phyloP scores from a whole-genome alignment of 1,140 invertebrate species.

The Aphelenchoides avenae region DNA sequence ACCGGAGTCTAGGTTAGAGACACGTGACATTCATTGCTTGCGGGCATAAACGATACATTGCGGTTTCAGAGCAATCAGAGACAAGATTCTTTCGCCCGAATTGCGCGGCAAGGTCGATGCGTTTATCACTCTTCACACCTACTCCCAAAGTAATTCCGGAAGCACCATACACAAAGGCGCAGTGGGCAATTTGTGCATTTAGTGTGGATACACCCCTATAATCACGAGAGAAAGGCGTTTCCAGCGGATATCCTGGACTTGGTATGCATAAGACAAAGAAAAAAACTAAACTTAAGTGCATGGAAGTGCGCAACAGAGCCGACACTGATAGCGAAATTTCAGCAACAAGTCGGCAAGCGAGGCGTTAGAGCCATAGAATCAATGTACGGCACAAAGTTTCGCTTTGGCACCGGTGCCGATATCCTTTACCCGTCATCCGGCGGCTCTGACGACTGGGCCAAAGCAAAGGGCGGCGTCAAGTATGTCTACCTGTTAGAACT shows the following conservation, averaged over 20 bases:
- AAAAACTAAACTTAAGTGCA: conserved; percentile 1
- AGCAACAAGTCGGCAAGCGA: conserved; percentile 45
- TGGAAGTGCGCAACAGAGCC: too few species aligned
- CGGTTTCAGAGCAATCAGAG: conserved; percentile 51
- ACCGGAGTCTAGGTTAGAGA: too few species aligned
- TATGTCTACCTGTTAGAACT: conserved; percentile 62
- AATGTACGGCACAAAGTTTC: conserved; percentile 54
- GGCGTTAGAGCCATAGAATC: conserved; percentile 53
- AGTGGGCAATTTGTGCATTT: conserved; percentile 11
- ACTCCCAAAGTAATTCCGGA: conserved; percentile 55
- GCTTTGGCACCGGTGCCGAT: conserved; percentile 59
- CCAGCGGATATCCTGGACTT: conserved; percentile 55
- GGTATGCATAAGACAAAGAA: conserved; percentile 17
- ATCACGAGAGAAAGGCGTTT: conserved; percentile 50
- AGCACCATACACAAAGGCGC: conserved; percentile 13
- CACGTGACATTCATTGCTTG: neutral
- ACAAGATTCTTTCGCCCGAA: conserved; percentile 56
- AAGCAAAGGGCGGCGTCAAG: conserved; percentile 58
- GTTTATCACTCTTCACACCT: conserved; percentile 58
- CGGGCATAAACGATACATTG: too few species aligned
- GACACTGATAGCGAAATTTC: conserved; percentile 19
- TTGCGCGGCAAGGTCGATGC: conserved; percentile 55
- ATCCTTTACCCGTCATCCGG: conserved; percentile 61
- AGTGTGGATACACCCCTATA: conserved; percentile 57
- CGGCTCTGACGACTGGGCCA: conserved; percentile 62